phyloP scores from a whole-genome alignment of 1,140 invertebrate species.

The Akabosia matsudoensis region DNA sequence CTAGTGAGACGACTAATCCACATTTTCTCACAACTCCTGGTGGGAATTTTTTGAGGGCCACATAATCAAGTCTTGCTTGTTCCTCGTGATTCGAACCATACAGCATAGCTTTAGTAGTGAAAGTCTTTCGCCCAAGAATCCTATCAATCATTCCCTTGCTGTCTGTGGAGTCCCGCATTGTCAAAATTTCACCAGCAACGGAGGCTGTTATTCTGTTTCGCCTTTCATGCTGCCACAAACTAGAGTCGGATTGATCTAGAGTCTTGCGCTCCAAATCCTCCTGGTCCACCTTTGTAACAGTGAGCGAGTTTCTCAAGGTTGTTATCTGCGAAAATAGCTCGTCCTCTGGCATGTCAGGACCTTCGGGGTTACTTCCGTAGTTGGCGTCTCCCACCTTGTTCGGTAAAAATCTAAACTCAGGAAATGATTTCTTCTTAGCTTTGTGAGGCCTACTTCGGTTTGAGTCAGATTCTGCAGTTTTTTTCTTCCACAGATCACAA shows the following conservation, averaged over 20 bases:
- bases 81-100: not conserved
- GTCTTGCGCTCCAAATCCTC: not conserved
- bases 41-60: not conserved
- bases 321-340: not conserved
- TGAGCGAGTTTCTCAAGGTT: not conserved
- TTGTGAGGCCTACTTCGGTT: too few relatives aligned
- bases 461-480: too few relatives aligned
- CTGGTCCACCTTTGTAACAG: not conserved
- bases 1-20: constrained; percentile 22
- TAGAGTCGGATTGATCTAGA: constrained; percentile 2
- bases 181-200: constrained; percentile 13
- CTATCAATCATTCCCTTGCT: not conserved
- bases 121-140: not conserved
- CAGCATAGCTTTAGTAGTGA: not conserved
- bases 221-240: constrained; percentile 2
- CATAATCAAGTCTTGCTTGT: not conserved
- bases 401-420: too few relatives aligned
- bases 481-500: not conserved
- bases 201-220: constrained; percentile 26
- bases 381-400: too few relatives aligned
- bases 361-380: too few relatives aligned
- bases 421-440: too few relatives aligned
- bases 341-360: too few relatives aligned
- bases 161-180: constrained; percentile 7
- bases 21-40: not conserved